phyloP scores from a whole-genome alignment of 2,888 invertebrate species.

The Aelia acuminata region DNA sequence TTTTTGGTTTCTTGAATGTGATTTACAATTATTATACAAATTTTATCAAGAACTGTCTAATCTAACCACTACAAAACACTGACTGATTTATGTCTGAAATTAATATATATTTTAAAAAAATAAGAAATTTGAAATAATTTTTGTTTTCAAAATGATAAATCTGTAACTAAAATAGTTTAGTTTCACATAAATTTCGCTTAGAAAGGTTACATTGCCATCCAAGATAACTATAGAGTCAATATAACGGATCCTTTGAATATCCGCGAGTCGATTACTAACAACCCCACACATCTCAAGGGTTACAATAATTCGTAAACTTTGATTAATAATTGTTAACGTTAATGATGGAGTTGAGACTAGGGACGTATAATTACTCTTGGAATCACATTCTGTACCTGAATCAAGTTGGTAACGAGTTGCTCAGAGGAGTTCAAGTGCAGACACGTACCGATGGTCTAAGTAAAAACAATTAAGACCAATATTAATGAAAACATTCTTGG shows the following conservation, averaged over 20 bases:
- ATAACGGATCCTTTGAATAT: background rate
- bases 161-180: background rate
- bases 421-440: slow-evolving; percentile 22
- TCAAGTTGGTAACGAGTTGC: slow-evolving; percentile 55
- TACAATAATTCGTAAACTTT: slow-evolving; percentile 52
- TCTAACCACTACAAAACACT: no score
- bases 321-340: slow-evolving; percentile 53
- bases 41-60: no score
- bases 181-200: background rate
- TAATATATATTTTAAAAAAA: no score
- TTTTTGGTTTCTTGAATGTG: no score
- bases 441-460: background rate
- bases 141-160: background rate
- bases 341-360: slow-evolving; percentile 39
- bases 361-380: slow-evolving; percentile 49
- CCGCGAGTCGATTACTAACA: slow-evolving; percentile 26
- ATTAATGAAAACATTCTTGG: background rate
- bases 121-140: background rate
- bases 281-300: slow-evolving; percentile 51
- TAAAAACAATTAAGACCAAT: background rate
- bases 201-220: background rate
- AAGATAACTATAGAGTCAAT: background rate
- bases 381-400: slow-evolving; percentile 33
- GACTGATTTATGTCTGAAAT: no score
- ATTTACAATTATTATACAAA: no score